Conservation (phyloP, 2,113 vertebrate species). For the Phylloscopus trochiloides region DNA sequence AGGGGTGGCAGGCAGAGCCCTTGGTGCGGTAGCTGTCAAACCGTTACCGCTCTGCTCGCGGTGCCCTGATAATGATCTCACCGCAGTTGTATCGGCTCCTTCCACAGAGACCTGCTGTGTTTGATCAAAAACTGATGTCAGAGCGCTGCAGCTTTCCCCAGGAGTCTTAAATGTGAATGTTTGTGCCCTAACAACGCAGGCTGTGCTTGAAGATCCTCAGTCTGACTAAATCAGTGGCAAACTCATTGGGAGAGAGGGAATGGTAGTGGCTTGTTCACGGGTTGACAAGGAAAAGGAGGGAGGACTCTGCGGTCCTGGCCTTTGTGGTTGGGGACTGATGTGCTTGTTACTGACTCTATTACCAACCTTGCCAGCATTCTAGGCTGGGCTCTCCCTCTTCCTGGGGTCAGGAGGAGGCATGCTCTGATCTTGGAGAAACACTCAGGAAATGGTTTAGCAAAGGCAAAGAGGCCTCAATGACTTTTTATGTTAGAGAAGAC, state of each 20-base stretch:
- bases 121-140: background rate
- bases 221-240: background rate
- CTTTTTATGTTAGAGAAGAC: constrained; percentile 64
- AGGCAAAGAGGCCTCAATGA: constrained; percentile 56
- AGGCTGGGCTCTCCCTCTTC: constrained; percentile 38
- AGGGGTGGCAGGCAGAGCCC: background rate
- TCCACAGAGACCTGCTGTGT: background rate
- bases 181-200: background rate
- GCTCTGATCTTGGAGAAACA: constrained; percentile 55
- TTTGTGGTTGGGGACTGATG: background rate
- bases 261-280: accelerated
- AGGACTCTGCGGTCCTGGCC: background rate
- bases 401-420: constrained; percentile 23
- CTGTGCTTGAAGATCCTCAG: background rate
- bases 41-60: background rate
- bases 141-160: background rate
- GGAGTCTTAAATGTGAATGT: background rate
- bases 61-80: background rate
- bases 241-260: background rate
- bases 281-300: background rate
- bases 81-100: background rate
- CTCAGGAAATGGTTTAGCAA: constrained; percentile 57
- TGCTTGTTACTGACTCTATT: constrained; percentile 2
- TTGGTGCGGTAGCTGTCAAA: background rate
- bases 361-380: background rate